These are phyloP conservation scores for Lordiphosa stackelbergi DNA, from an alignment of 1,140 invertebrate species.

Conservation along the genomic window DNA sequence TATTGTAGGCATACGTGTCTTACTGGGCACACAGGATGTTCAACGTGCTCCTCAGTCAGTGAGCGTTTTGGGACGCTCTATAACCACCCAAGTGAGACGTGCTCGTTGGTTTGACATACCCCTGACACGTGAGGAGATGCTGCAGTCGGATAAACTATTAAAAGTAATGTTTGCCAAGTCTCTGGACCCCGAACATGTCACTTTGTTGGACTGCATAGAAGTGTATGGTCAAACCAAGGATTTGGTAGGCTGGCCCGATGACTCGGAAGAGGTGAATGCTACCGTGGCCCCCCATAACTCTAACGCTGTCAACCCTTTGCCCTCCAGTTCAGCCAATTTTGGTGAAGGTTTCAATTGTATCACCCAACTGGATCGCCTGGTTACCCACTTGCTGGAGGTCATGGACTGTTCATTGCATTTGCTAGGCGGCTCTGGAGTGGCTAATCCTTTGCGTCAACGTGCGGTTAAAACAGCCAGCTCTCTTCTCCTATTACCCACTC, in stretches of 20 bases:
- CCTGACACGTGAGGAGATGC: constrained; percentile 94
- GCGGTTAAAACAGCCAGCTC: constrained; percentile 86
- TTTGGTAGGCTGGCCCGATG: constrained; percentile 97
- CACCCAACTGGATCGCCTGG: constrained; percentile 79
- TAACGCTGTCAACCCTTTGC: constrained; percentile 9
- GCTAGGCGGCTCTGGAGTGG: constrained; percentile 68
- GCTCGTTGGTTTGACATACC: constrained; percentile 97
- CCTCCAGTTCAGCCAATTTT: constrained; percentile 39
- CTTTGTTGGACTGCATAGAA: constrained; percentile 95
- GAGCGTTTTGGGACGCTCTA: constrained; percentile 88
- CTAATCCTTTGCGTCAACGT: constrained; percentile 78
- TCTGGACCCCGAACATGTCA: constrained; percentile 91
- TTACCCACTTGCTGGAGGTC: constrained; percentile 86
- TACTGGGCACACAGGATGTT: constrained; percentile 91
- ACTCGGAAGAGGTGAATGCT: constrained; percentile 87
- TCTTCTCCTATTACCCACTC: constrained; percentile 90
- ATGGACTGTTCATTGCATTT: constrained; percentile 83
- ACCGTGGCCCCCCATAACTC: constrained; percentile 16
- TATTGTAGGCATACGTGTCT: constrained; percentile 90
- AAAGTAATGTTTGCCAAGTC: constrained; percentile 94
- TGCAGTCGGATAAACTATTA: constrained; percentile 95
- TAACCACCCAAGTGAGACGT: constrained; percentile 85
- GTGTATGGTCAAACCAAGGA: constrained; percentile 96
- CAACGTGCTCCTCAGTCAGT: constrained; percentile 85
- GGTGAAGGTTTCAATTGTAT: constrained; percentile 71